These are phyloP conservation scores for Edolisoma coerulescens DNA, from an alignment of 2,113 vertebrate genomes.

Conservation along the genomic window DNA sequence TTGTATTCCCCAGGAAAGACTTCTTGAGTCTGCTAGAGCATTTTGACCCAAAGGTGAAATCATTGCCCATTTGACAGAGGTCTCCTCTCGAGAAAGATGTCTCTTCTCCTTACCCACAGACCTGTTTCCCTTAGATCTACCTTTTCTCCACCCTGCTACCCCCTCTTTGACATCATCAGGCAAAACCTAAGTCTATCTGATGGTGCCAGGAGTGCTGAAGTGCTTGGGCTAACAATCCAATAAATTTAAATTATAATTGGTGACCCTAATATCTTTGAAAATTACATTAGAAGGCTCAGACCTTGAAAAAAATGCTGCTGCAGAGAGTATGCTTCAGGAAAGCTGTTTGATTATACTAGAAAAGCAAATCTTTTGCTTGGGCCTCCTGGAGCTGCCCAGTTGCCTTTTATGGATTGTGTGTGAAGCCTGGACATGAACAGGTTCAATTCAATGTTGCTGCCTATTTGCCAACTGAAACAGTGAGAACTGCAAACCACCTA, in stretches of 20 bases:
- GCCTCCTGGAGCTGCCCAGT: background rate
- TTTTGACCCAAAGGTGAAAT: background rate
- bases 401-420: background rate
- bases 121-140: background rate
- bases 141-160: background rate
- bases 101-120: background rate
- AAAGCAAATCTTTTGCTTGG: background rate
- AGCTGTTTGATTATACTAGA: background rate
- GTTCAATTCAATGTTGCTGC: background rate
- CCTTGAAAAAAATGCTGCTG: background rate
- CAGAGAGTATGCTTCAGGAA: background rate
- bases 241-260: background rate
- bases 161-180: background rate
- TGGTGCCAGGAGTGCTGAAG: background rate
- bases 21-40: background rate
- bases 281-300: background rate
- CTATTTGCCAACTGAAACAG: background rate
- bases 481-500: background rate
- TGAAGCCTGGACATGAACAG: background rate
- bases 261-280: background rate
- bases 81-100: background rate
- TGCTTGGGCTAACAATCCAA: background rate
- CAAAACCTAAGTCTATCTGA: background rate
- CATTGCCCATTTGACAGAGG: background rate
- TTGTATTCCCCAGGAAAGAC: background rate